These are phyloP conservation scores for Xestia sexstrigata DNA, from an alignment of 2,888 invertebrate species.

Conservation along the genomic window DNA sequence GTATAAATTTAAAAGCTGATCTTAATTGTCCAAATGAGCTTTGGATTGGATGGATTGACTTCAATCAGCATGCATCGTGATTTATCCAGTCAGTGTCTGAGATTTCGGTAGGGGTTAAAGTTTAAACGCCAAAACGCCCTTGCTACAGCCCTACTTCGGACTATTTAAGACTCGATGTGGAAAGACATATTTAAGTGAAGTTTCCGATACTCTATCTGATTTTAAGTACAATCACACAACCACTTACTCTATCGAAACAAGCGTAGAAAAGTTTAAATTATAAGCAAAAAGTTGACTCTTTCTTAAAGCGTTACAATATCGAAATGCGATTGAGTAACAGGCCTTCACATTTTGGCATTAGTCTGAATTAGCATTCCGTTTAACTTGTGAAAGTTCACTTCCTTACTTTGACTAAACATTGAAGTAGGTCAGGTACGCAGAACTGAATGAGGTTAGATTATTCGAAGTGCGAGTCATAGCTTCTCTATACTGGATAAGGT, in stretches of 20 bases:
- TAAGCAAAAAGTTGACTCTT: neutral
- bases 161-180: neutral
- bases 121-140: neutral
- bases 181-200: neutral
- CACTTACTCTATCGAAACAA: neutral
- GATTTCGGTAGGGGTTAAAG: neutral
- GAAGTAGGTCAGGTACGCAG: neutral
- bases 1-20: neutral
- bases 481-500: neutral
- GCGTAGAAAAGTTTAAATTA: neutral
- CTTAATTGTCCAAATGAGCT: neutral
- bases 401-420: constrained; percentile 9
- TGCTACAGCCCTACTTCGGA: neutral
- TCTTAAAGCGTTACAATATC: constrained; percentile 7
- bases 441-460: neutral
- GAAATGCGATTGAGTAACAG: constrained; percentile 16
- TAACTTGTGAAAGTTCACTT: constrained; percentile 47
- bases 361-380: constrained; percentile 11
- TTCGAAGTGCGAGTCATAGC: neutral
- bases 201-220: neutral
- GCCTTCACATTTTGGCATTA: constrained; percentile 44
- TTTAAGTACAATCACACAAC: neutral
- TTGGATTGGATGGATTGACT: neutral
- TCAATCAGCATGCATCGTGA: neutral
- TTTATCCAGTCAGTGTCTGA: neutral